phyloP scores from a whole-genome alignment of 2,888 invertebrate species.

The Athetis lepigone region DNA sequence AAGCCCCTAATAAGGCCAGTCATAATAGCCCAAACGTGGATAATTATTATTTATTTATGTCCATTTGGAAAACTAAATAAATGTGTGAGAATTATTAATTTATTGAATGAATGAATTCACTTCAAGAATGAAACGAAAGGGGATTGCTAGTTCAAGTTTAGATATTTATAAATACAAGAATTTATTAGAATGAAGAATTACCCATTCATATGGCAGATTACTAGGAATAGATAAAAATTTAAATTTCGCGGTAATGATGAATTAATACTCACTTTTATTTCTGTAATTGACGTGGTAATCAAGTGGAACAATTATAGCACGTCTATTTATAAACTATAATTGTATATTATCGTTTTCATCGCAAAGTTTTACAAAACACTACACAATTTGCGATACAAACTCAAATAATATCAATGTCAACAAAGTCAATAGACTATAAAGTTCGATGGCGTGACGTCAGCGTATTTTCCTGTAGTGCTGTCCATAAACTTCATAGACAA shows the following conservation, averaged over 20 bases:
- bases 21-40: too few species aligned
- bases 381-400: slow-evolving; percentile 45
- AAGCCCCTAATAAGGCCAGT: too few species aligned
- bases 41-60: too few species aligned
- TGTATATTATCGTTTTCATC: slow-evolving; percentile 42
- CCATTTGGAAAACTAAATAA: slow-evolving; percentile 28
- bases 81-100: slow-evolving; percentile 5
- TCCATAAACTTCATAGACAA: slow-evolving; percentile 36
- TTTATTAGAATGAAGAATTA: not conserved
- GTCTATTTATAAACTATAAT: slow-evolving; percentile 23
- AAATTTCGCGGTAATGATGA: slow-evolving; percentile 67
- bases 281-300: slow-evolving; percentile 18
- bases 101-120: not conserved
- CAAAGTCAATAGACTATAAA: slow-evolving; percentile 52
- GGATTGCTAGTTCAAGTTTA: not conserved
- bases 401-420: slow-evolving; percentile 59
- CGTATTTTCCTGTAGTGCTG: slow-evolving; percentile 57
- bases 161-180: not conserved
- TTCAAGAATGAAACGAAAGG: not conserved
- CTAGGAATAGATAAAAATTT: slow-evolving; percentile 43
- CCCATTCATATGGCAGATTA: not conserved
- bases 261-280: slow-evolving; percentile 51
- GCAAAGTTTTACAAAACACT: slow-evolving; percentile 38
- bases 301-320: slow-evolving; percentile 15
- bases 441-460: slow-evolving; percentile 65